These are phyloP conservation scores for Notothenia coriiceps DNA, from an alignment of 2,113 vertebrate species.

Conservation along the genomic window DNA sequence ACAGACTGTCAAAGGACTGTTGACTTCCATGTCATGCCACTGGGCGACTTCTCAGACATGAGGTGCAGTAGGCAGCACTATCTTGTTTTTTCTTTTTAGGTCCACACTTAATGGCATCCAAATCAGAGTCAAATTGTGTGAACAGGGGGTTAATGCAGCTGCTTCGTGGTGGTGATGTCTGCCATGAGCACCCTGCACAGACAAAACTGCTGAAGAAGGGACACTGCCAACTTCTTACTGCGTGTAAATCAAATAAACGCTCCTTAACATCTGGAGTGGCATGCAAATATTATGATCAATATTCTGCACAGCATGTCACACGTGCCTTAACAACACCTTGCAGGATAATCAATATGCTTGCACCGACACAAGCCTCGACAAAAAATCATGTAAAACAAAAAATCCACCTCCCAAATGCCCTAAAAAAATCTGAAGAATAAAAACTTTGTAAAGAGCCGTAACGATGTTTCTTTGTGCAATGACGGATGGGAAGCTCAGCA, in stretches of 20 bases:
- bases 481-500: conserved; percentile 34
- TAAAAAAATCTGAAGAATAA: conserved; percentile 17
- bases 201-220: conserved; percentile 48
- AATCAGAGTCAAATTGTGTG: background rate
- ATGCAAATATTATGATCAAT: conserved; percentile 64
- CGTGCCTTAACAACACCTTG: conserved; percentile 38
- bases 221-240: conserved; percentile 32
- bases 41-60: background rate
- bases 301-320: conserved; percentile 44
- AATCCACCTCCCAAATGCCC: conserved; percentile 9
- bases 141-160: background rate
- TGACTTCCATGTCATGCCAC: background rate
- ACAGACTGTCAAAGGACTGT: background rate
- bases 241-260: conserved; percentile 61
- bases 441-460: conserved; percentile 14
- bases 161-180: background rate
- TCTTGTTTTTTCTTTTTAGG: background rate
- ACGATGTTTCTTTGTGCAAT: conserved; percentile 15
- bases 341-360: conserved; percentile 34
- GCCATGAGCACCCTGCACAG: background rate
- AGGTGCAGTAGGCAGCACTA: too few species aligned
- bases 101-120: background rate
- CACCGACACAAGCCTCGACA: background rate
- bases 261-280: conserved; percentile 59
- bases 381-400: background rate